Conservation (phyloP, 2,888 invertebrate species). For the Drosophila paranaensis region DNA sequence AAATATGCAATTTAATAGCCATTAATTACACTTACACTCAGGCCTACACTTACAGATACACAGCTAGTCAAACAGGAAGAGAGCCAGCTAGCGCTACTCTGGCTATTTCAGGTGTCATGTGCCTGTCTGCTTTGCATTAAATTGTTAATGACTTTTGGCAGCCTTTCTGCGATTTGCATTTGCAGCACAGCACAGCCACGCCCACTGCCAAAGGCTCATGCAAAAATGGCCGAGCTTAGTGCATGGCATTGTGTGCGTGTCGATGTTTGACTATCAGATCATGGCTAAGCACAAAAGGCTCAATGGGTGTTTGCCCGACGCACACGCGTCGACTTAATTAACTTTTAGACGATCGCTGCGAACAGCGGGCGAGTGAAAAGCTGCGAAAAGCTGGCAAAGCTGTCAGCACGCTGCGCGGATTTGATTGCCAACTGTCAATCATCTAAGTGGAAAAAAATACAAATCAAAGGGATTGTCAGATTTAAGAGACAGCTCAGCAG, state of each 20-base stretch:
- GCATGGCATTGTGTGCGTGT: not conserved
- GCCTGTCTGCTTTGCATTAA: constrained; percentile 22
- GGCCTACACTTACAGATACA: not conserved
- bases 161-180: not conserved
- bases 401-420: constrained; percentile 11
- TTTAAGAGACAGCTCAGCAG: constrained; percentile 16
- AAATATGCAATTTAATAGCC: not conserved
- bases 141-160: constrained; percentile 11
- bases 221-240: not conserved
- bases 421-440: constrained; percentile 42
- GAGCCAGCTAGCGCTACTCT: not conserved
- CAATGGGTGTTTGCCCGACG: constrained; percentile 35
- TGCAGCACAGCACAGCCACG: not conserved
- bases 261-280: constrained; percentile 51
- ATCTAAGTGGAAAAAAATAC: constrained; percentile 27
- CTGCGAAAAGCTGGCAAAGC: constrained; percentile 1
- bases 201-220: not conserved
- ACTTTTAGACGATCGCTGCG: constrained; percentile 38
- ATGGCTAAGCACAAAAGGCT: constrained; percentile 37
- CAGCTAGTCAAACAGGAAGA: not conserved
- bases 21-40: not conserved
- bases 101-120: constrained; percentile 1
- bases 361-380: not conserved
- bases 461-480: constrained; percentile 33
- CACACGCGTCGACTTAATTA: constrained; percentile 48